phyloP scores from a whole-genome alignment of 2,113 vertebrate genomes.

The Saguinus imperator region DNA sequence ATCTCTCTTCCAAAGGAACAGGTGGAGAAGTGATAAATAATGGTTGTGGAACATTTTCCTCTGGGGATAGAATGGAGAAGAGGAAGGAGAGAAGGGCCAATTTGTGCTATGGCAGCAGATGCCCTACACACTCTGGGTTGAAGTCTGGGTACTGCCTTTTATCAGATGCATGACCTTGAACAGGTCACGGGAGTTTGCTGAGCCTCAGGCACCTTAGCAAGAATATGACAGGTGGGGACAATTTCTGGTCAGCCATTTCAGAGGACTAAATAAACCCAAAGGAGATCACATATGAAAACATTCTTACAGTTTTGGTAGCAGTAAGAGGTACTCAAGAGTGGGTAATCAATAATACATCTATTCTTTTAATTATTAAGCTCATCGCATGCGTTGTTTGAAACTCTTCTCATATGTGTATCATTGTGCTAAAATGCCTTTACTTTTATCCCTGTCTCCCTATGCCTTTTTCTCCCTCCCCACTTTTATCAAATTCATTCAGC shows the following conservation, averaged over 20 bases:
- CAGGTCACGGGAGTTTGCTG: neutral
- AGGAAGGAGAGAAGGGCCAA: neutral
- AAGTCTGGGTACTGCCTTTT: neutral
- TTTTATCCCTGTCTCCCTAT: neutral
- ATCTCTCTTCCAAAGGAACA: slow-evolving; percentile 36
- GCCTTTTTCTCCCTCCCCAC: neutral
- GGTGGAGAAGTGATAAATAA: neutral
- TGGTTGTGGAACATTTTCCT: neutral
- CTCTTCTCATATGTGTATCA: neutral
- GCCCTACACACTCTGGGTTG: neutral
- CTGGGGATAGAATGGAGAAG: neutral
- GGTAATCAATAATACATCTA: neutral
- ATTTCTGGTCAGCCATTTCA: neutral
- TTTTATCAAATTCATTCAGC: neutral
- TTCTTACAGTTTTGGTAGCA: neutral
- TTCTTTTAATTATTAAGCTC: neutral
- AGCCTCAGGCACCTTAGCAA: neutral
- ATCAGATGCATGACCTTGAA: neutral
- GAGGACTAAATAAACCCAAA: neutral
- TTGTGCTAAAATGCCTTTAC: neutral
- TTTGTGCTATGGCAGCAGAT: neutral
- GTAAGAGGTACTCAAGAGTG: neutral
- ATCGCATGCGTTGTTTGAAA: neutral
- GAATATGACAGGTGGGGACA: neutral
- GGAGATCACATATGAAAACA: neutral